Evolutionary conservation across 2,888 invertebrate species (phyloP), one percentile per base, ranked within the genome.

Genomic region (Scaptomyza cyrtandrae): DNA sequence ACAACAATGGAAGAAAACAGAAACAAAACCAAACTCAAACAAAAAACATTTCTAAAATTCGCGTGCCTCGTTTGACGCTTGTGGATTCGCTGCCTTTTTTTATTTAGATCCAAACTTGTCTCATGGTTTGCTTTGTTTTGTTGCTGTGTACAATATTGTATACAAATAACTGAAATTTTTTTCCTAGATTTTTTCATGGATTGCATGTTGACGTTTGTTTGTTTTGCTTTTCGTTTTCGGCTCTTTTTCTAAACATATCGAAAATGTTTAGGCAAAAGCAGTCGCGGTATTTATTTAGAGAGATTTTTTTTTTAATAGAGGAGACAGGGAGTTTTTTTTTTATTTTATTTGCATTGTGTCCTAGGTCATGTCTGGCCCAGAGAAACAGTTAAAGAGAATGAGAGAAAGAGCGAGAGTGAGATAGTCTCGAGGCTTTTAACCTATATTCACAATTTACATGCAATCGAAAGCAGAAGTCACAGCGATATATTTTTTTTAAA

Each of bases 331-430:
- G 50, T 55, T 64, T 71, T 76, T 71, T 76, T 75, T 75, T 82
- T 52, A 78, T 87, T 83, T 71, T 83, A 83, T 76, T 72, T 77
- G 31, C 64, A 53, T 31, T 62, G 50, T 56, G 70, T 76, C 88
- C 71, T 88, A 90, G 89, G 88, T 88, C 90, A 86, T 75, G 90
- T 80, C 78, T 79, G 66, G 62, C 37, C 31, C 39, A 35, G 54
- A 44, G 16, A 39, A 14, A n/a, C n/a, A 53, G 35, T 11, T 11
- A 29, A n/a, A 44, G 31, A 11, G 9, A 7, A 16, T 10, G 0
- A 41, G 10, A 16, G 9, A 41, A 9, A 10, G 10, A 19, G 10
- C 5, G 19, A 44, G n/a, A 33, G 44, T 35, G 35, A 33, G 37
- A 27, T 44, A 57, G 61, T 70, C 71, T 69, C 61, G 52, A 72